Evolutionary conservation across 2,888 invertebrate genomes (phyloP).

Genomic region (Pristionchus fissidentatus): DNA sequence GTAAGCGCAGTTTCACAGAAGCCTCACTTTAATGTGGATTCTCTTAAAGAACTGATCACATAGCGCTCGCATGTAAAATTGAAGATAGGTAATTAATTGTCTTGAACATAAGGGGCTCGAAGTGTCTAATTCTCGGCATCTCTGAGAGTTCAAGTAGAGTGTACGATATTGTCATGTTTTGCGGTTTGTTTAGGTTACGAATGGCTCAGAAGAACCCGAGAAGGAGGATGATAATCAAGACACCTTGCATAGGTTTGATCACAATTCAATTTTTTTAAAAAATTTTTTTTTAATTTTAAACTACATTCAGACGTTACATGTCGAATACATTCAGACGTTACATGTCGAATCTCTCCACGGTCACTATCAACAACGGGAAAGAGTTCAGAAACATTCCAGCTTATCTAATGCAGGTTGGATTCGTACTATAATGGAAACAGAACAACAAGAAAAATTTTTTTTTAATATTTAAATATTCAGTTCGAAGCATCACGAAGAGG

Average conservation of each 20-base stretch:
- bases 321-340: background rate
- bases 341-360: background rate
- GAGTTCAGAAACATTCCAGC: constrained; percentile 25
- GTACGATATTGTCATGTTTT: too few species aligned
- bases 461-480: too few species aligned
- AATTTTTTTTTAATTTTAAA: background rate
- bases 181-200: too few species aligned
- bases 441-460: too few species aligned
- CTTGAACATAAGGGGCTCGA: too few species aligned
- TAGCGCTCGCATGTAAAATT: too few species aligned
- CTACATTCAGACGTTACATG: background rate
- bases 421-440: background rate
- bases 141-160: too few species aligned
- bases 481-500: constrained; percentile 10
- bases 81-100: too few species aligned
- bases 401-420: constrained; percentile 4
- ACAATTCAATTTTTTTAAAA: background rate
- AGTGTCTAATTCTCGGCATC: too few species aligned
- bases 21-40: too few species aligned
- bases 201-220: background rate
- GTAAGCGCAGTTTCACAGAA: too few species aligned
- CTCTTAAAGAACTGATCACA: too few species aligned
- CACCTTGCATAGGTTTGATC: background rate
- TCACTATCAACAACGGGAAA: constrained; percentile 1
- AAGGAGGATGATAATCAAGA: background rate